These are phyloP conservation scores for Serilophus lunatus DNA, from an alignment of 2,113 vertebrate species.

Conservation along the genomic window DNA sequence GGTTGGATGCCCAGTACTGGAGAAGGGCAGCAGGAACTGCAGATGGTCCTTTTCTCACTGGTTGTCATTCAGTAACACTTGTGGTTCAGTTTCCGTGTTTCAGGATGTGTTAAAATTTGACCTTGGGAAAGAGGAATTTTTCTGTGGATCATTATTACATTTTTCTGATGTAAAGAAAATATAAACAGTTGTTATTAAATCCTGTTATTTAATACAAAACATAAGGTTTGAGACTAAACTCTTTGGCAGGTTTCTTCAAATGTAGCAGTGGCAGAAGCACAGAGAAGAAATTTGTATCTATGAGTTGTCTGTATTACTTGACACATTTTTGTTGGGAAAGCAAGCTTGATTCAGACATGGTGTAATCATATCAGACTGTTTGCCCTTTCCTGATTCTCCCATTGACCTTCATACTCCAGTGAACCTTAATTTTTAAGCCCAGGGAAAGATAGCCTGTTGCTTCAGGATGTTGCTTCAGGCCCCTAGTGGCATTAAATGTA, in stretches of 20 bases:
- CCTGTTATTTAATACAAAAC: conserved; percentile 27
- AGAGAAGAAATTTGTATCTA: conserved; percentile 30
- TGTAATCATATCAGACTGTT: conserved; percentile 53
- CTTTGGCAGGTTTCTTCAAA: conserved; percentile 58
- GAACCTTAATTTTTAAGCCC: conserved; percentile 20
- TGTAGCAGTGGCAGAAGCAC: conserved; percentile 58
- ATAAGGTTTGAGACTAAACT: neutral
- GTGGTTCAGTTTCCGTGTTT: neutral
- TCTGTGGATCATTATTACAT: neutral
- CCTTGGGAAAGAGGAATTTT: neutral
- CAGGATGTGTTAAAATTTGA: neutral
- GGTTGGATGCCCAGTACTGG: neutral
- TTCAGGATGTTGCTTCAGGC: neutral
- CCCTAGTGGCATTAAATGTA: neutral
- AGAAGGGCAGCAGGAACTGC: neutral
- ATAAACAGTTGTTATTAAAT: conserved; percentile 33
- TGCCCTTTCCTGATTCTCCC: conserved; percentile 28
- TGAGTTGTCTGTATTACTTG: conserved; percentile 54
- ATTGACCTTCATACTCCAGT: conserved; percentile 47
- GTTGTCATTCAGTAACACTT: neutral
- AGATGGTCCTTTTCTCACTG: neutral
- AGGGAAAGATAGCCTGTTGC: neutral
- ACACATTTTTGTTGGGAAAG: conserved; percentile 32
- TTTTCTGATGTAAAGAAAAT: conserved; percentile 11
- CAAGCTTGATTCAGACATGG: conserved; percentile 51